phyloP scores from a whole-genome alignment of 1,140 invertebrate genomes.

The Monochamus saltuarius region DNA sequence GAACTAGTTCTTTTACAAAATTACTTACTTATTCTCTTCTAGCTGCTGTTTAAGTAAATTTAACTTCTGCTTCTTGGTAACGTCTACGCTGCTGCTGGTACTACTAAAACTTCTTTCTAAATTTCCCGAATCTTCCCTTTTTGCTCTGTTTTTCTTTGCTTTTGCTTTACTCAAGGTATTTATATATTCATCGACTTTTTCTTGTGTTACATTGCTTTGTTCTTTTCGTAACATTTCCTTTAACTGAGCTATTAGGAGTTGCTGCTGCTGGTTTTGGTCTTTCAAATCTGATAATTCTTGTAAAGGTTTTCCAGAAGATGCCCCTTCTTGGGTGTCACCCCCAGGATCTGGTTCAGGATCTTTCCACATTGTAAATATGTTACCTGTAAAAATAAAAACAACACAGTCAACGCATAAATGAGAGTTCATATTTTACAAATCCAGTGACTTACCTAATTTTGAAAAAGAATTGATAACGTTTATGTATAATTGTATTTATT shows the following conservation, averaged over 20 bases:
- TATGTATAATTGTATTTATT: too few species aligned
- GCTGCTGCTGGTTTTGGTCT: conserved; percentile 50
- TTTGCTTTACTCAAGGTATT: conserved; percentile 45
- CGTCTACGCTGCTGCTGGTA: conserved; percentile 35
- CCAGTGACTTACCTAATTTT: background rate
- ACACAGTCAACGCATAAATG: too few species aligned
- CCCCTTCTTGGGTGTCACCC: conserved; percentile 19
- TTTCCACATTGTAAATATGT: conserved; percentile 38
- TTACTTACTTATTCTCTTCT: conserved; percentile 53
- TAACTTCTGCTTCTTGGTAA: conserved; percentile 54
- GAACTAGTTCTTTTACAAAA: too few species aligned
- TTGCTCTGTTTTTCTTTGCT: conserved; percentile 41
- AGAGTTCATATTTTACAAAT: too few species aligned
- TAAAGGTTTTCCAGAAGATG: conserved; percentile 17
- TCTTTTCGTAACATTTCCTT: conserved; percentile 52
- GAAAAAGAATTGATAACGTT: background rate
- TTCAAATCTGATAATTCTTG: conserved; percentile 45
- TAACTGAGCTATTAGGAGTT: conserved; percentile 46
- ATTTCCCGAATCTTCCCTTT: conserved; percentile 31
- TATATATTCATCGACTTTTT: conserved; percentile 51
- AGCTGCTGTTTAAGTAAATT: conserved; percentile 55
- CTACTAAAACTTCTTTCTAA: conserved; percentile 14
- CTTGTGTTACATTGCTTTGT: conserved; percentile 44
- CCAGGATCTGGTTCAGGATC: conserved; percentile 45
- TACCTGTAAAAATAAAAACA: too few species aligned